Evolutionary conservation across 2,888 invertebrate genomes (phyloP).

Genomic region (Chrysomela aeneicollis): DNA sequence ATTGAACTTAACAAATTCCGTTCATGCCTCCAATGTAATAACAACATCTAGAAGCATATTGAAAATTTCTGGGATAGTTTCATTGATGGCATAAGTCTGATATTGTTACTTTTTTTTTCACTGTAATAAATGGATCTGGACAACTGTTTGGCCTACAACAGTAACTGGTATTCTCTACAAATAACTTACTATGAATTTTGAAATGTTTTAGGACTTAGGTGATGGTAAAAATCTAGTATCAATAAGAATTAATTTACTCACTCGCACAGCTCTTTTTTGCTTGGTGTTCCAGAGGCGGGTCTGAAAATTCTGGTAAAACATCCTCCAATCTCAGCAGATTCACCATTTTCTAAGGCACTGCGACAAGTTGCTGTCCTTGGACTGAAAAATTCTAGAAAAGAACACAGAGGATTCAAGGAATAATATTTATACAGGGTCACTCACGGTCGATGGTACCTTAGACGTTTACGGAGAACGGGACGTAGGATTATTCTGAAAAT

Average conservation of each 20-base stretch:
- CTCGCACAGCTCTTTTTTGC: constrained; percentile 36
- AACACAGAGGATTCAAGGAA: not conserved
- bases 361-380: constrained; percentile 23
- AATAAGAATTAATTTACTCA: constrained; percentile 34
- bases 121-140: too few relatives aligned
- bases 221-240: too few relatives aligned
- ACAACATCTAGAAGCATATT: not conserved
- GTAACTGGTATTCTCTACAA: too few relatives aligned
- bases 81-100: too few relatives aligned
- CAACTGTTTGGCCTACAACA: too few relatives aligned
- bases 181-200: too few relatives aligned
- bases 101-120: too few relatives aligned
- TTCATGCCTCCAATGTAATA: not conserved
- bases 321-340: constrained; percentile 9
- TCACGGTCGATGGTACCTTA: too few relatives aligned
- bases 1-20: not conserved
- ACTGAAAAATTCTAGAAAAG: constrained; percentile 36
- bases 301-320: constrained; percentile 37
- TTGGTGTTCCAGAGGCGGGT: constrained; percentile 25
- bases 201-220: too few relatives aligned
- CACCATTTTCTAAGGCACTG: constrained; percentile 12
- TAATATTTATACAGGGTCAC: too few relatives aligned
- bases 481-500: too few relatives aligned
- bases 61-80: not conserved
- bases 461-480: too few relatives aligned